phyloP scores from a whole-genome alignment of 1,140 invertebrate species.

The Copidosoma floridanum region DNA sequence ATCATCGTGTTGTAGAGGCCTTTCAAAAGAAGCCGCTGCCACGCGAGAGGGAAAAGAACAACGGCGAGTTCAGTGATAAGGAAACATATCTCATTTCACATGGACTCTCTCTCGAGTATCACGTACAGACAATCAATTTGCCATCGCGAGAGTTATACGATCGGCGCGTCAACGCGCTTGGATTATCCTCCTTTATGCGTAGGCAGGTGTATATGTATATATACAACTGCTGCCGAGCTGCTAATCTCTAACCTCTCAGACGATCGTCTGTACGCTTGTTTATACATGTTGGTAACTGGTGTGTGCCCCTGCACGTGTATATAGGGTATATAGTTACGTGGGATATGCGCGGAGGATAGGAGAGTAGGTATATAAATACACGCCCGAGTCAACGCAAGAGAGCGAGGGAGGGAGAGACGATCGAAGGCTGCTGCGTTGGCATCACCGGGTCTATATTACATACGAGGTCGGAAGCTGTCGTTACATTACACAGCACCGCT shows the following conservation, averaged over 20 bases:
- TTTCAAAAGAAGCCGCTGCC: not conserved
- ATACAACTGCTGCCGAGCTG: no score
- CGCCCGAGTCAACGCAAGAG: no score
- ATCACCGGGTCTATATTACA: no score
- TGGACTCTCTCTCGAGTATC: not conserved
- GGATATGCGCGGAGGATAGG: no score
- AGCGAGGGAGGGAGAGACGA: not conserved
- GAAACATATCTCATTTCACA: constrained; percentile 10
- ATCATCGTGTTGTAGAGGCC: not conserved
- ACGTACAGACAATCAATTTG: constrained; percentile 13
- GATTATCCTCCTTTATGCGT: no score
- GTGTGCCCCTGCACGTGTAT: no score
- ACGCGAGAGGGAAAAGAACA: no score
- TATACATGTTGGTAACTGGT: no score
- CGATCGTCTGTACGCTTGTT: no score
- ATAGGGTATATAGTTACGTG: no score
- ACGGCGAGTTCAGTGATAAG: constrained; percentile 11
- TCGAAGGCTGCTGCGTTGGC: constrained; percentile 31
- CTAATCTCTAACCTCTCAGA: constrained; percentile 21
- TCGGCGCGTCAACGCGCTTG: constrained; percentile 9
- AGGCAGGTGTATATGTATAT: no score
- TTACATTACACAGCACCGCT: not conserved
- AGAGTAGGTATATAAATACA: no score
- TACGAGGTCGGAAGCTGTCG: constrained; percentile 1
- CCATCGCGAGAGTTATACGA: constrained; percentile 11